phyloP scores from a whole-genome alignment of 2,888 invertebrate species.

The Tipula helvola region DNA sequence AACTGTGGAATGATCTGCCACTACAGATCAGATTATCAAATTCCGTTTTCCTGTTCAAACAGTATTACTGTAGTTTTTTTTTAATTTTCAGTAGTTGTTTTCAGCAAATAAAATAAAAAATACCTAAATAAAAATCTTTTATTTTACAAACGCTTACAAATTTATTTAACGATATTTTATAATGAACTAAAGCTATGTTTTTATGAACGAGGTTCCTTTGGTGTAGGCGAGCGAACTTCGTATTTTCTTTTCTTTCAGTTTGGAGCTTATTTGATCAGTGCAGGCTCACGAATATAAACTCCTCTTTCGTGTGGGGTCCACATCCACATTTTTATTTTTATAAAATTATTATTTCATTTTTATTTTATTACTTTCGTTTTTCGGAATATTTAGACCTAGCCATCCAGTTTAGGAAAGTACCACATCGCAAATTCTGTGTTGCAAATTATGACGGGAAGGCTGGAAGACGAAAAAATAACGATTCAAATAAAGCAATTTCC shows the following conservation, averaged over 20 bases:
- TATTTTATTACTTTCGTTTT: constrained; percentile 39
- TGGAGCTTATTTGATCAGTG: constrained; percentile 55
- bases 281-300: no score
- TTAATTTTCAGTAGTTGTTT: no score
- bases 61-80: no score
- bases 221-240: constrained; percentile 49
- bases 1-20: no score
- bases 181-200: neutral
- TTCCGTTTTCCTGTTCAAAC: no score
- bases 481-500: constrained; percentile 40
- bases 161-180: no score
- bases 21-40: no score
- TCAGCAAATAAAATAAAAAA: no score
- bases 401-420: constrained; percentile 78
- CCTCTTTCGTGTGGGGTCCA: constrained; percentile 74
- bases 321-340: no score
- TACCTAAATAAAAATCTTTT: no score
- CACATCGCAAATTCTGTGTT: constrained; percentile 49
- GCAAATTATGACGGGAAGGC: constrained; percentile 67
- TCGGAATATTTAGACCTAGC: constrained; percentile 54
- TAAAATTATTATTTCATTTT: no score
- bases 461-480: constrained; percentile 64
- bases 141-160: no score
- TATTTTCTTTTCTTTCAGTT: constrained; percentile 52
- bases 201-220: constrained; percentile 34